Percentiles rank a stretch among this genome's conserved stretches.
Conservation (phyloP, 2,888 invertebrate species). For the Euproctis similis region DNA sequence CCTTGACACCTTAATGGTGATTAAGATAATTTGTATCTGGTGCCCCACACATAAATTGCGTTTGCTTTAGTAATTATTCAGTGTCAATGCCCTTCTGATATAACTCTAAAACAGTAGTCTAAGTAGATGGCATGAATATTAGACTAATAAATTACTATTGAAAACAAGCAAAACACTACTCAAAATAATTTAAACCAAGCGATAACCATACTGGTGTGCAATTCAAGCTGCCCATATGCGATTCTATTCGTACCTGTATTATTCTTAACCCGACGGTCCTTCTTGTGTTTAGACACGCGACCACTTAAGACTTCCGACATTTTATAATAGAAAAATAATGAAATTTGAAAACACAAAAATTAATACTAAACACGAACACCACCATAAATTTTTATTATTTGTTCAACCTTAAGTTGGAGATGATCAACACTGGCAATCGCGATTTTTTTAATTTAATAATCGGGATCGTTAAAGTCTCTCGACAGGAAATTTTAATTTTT, state of each 20-base stretch:
- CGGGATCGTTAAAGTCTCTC: too few relatives aligned
- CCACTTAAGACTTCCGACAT: conserved; percentile 63
- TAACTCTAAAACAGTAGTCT: too few relatives aligned
- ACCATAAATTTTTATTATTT: too few relatives aligned
- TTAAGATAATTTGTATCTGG: too few relatives aligned
- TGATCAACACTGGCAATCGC: conserved; percentile 6
- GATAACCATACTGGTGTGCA: too few relatives aligned
- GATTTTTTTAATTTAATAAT: too few relatives aligned
- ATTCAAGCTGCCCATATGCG: too few relatives aligned
- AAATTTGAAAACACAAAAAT: conserved; percentile 38
- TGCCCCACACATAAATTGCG: too few relatives aligned
- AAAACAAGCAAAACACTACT: conserved; percentile 30
- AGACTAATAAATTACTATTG: conserved; percentile 18
- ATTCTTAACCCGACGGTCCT: conserved; percentile 50
- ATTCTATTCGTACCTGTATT: conserved; percentile 53
- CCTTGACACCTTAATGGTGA: too few relatives aligned
- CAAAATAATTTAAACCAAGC: conserved; percentile 33
- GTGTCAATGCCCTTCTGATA: too few relatives aligned
- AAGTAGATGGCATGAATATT: conserved; percentile 14
- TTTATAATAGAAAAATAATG: conserved; percentile 35
- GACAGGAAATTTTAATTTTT: too few relatives aligned
- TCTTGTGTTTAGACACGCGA: conserved; percentile 58
- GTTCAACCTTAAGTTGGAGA: conserved; percentile 26
- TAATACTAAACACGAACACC: conserved; percentile 54
- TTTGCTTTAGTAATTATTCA: too few relatives aligned